Base-by-base conservation (phyloP, 2,113 vertebrate genomes). In the Copsychus sechellarum region DNA sequence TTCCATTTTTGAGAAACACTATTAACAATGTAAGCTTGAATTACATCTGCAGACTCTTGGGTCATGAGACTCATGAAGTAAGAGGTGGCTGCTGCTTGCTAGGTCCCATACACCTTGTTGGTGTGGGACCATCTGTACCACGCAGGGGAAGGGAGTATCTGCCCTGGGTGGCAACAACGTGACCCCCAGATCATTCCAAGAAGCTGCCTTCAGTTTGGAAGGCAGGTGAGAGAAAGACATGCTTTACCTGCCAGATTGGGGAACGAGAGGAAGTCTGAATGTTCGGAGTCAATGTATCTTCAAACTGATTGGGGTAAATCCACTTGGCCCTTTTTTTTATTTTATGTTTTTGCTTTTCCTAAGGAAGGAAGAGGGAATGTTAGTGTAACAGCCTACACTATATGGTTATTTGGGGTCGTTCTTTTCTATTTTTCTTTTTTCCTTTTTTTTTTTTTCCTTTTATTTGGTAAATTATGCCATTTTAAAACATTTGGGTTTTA, bases 401-500 rank as follows among this genome's bases (percentile, higher is more conserved):
- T 94, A 3, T 83, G 70, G 61, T 85, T 93, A 65, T 69, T 90
- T 4, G 60, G 81, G 74, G 47, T 70, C 2, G 4, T 31, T 43
- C 8, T 48, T 34, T 24, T 4, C 12, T 7, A 5, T 57, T 69
- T 83, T 25, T 9, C 2, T 67, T 89, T 38, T 8, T 6, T 20
- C 29, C 11, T 2, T 43, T 43, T 43, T 9, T 45, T 21, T 4
- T 69, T 72, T 90, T 9, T 8, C 24, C 42, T 25, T 6, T 54
- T 84, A 88, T 97, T 97, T 96, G 96, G 96, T 98, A 97, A 97
- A 98, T 97, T 98, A 97, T 97, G 95, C 98, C 81, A 97, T 97
- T 98, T 97, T 96, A 96, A 97, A 98, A 97, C 94, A 95, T 97
- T 95, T 96, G 97, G 96, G 92, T 97, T 98, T 97, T 96, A 97